Evolutionary conservation across 2,888 invertebrate species (phyloP).

Genomic region (Eueremaeus valkanovi): DNA sequence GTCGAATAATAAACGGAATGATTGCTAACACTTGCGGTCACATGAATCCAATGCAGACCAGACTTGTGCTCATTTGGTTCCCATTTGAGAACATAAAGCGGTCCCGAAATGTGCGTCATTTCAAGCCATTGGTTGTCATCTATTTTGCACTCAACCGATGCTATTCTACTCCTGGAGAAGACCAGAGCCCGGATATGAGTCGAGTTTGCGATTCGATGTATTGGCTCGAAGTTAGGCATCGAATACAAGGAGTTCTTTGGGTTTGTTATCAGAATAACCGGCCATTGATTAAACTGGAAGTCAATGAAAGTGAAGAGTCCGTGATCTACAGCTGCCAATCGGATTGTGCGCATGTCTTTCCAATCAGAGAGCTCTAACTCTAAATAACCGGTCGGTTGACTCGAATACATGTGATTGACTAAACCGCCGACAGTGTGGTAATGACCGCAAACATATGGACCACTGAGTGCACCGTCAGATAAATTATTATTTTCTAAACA

Average conservation of each 20-base stretch:
- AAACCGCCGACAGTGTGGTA: constrained; percentile 76
- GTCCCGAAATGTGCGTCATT: constrained; percentile 62
- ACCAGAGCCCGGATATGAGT: constrained; percentile 66
- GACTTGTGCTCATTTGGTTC: constrained; percentile 61
- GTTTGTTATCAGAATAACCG: constrained; percentile 76
- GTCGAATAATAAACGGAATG: neutral
- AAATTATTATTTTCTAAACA: neutral
- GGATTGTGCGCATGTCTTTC: constrained; percentile 79
- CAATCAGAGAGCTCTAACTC: constrained; percentile 88
- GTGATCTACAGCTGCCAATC: constrained; percentile 80
- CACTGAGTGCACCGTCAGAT: constrained; percentile 52
- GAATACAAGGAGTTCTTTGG: constrained; percentile 77
- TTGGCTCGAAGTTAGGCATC: constrained; percentile 70
- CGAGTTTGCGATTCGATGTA: constrained; percentile 63
- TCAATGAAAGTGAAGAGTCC: constrained; percentile 81
- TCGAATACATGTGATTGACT: constrained; percentile 77
- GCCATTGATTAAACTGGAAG: constrained; percentile 70
- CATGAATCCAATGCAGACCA: constrained; percentile 65
- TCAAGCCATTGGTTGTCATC: constrained; percentile 63
- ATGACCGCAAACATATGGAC: constrained; percentile 83
- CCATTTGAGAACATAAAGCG: constrained; percentile 71
- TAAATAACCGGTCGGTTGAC: constrained; percentile 73
- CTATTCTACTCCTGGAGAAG: constrained; percentile 56
- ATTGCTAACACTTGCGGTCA: constrained; percentile 46
- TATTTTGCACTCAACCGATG: constrained; percentile 64